phyloP scores from a whole-genome alignment of 2,113 vertebrate genomes.

The Irena cyanogastra region DNA sequence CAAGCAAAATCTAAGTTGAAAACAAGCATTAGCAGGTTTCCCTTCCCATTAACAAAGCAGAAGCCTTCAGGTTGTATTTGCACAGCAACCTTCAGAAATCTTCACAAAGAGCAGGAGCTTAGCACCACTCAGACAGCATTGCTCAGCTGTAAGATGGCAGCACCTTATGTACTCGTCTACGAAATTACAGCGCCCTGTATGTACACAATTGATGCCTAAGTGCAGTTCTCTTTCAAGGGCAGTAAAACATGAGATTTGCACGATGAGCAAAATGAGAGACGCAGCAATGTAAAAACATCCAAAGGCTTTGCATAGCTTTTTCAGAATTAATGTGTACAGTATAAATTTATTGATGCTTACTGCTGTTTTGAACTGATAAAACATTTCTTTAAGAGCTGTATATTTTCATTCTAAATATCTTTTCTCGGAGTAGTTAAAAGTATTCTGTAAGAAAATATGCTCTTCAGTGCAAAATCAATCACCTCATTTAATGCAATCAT shows the following conservation, averaged over 20 bases:
- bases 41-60: not conserved
- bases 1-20: slow-evolving; percentile 27
- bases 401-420: slow-evolving; percentile 13
- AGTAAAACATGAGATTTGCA: not conserved
- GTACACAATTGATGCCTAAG: slow-evolving; percentile 2
- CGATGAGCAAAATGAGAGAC: not conserved
- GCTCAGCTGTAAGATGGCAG: slow-evolving; percentile 22
- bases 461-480: slow-evolving; percentile 13
- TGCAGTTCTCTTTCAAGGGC: slow-evolving; percentile 16
- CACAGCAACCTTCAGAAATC: slow-evolving; percentile 33
- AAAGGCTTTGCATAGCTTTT: not conserved
- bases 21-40: not conserved
- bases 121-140: not conserved
- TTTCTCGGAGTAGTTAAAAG: not conserved
- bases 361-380: slow-evolving; percentile 36
- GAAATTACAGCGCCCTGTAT: not conserved
- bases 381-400: not conserved
- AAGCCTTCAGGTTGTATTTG: not conserved
- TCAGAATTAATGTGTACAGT: slow-evolving; percentile 21
- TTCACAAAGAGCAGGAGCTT: not conserved
- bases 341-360: slow-evolving; percentile 20
- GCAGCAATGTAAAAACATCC: not conserved
- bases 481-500: not conserved
- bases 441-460: not conserved
- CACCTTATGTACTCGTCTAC: not conserved